Conservation (phyloP, 2,888 invertebrate species). For the Drosophila acutilabella region DNA sequence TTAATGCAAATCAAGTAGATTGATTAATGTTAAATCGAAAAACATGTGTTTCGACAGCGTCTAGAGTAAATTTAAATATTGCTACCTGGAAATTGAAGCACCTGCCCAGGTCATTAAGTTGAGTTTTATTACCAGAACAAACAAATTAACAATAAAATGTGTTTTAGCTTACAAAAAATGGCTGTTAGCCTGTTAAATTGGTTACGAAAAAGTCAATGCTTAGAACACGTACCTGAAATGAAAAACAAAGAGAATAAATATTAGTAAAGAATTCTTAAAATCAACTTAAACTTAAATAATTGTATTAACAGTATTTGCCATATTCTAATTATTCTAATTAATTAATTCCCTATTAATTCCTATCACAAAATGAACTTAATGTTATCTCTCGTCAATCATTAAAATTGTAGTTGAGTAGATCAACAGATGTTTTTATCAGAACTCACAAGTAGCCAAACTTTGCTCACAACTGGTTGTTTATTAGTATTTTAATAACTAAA, state of each 20-base stretch:
- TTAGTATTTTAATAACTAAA: slow-evolving; percentile 24
- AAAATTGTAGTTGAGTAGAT: slow-evolving; percentile 3
- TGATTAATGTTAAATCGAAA: slow-evolving; percentile 41
- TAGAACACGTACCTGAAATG: slow-evolving; percentile 70
- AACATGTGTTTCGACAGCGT: slow-evolving; percentile 48
- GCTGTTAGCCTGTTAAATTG: slow-evolving; percentile 26
- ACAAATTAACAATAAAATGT: slow-evolving; percentile 42
- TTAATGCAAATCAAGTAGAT: slow-evolving; percentile 38
- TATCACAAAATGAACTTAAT: slow-evolving; percentile 16
- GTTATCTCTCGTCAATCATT: not conserved
- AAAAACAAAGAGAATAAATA: slow-evolving; percentile 9
- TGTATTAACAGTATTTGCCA: not conserved
- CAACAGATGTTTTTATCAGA: slow-evolving; percentile 27
- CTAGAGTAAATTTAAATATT: slow-evolving; percentile 35
- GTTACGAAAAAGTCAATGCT: slow-evolving; percentile 40
- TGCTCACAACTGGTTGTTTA: slow-evolving; percentile 11
- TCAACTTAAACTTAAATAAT: slow-evolving; percentile 25
- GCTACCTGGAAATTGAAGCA: slow-evolving; percentile 50
- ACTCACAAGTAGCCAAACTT: not conserved
- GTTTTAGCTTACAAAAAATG: slow-evolving; percentile 51
- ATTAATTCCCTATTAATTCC: slow-evolving; percentile 31
- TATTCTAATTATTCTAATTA: slow-evolving; percentile 37
- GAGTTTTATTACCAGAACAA: slow-evolving; percentile 32
- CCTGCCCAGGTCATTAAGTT: slow-evolving; percentile 24
- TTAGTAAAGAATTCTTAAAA: not conserved